Conservation (phyloP, 1,140 invertebrate species). For the Neodiprion pinetum region DNA sequence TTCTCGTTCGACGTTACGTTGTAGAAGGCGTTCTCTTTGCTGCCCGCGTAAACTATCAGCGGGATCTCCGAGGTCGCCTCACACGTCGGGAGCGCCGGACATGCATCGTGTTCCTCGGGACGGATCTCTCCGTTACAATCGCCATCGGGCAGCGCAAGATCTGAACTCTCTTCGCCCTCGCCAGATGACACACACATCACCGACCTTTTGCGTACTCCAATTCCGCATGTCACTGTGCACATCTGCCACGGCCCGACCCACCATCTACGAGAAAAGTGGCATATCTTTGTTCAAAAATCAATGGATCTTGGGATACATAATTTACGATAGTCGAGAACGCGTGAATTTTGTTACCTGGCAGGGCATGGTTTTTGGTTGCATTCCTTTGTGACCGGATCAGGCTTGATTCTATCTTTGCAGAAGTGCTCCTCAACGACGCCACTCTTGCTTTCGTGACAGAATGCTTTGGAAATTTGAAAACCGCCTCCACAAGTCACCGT, state of each 20-base stretch:
- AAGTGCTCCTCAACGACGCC: conserved; percentile 71
- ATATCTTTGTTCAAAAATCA: conserved; percentile 19
- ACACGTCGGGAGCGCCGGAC: conserved; percentile 68
- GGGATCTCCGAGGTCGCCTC: conserved; percentile 39
- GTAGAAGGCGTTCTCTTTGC: conserved; percentile 45
- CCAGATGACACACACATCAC: conserved; percentile 75
- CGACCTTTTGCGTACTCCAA: conserved; percentile 68
- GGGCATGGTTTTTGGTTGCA: conserved; percentile 79
- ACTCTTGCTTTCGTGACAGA: conserved; percentile 72
- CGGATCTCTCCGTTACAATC: conserved; percentile 67
- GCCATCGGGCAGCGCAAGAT: conserved; percentile 73
- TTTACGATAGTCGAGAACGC: neutral
- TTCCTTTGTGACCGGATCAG: conserved; percentile 64
- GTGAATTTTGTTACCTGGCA: conserved; percentile 62
- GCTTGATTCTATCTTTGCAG: conserved; percentile 68
- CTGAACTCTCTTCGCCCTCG: conserved; percentile 64
- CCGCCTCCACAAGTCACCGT: conserved; percentile 81
- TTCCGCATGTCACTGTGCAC: conserved; percentile 78
- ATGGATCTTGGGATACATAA: too few species aligned
- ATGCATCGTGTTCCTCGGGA: conserved; percentile 70
- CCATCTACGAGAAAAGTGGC: conserved; percentile 63
- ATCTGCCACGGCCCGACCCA: conserved; percentile 84
- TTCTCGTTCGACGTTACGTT: conserved; percentile 47
- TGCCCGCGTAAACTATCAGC: conserved; percentile 44
- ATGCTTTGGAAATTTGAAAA: conserved; percentile 67